phyloP scores from a whole-genome alignment of 2,113 vertebrate genomes.

The Megaceryle torquata region DNA sequence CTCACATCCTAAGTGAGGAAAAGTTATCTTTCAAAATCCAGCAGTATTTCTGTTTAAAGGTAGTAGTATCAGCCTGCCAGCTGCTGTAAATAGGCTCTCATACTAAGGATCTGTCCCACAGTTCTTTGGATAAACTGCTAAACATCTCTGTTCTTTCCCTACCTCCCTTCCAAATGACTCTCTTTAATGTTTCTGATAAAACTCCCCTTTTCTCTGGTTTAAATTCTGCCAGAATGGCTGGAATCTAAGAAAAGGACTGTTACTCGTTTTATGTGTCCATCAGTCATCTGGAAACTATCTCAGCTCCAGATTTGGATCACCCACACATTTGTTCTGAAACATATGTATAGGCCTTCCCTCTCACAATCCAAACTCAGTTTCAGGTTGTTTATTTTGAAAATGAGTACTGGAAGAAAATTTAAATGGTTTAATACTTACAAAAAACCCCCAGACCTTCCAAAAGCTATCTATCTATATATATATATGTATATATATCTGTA shows the following conservation, averaged over 20 bases:
- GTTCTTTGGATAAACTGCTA: background rate
- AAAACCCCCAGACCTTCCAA: background rate
- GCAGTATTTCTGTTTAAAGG: background rate
- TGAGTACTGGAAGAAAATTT: background rate
- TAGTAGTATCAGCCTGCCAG: background rate
- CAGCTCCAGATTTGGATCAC: conserved; percentile 32
- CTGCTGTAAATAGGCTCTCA: background rate
- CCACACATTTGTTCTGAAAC: conserved; percentile 37
- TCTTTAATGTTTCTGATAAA: background rate
- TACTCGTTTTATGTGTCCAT: background rate
- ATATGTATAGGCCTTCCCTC: conserved; percentile 1
- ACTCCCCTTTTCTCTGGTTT: background rate
- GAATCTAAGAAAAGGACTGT: background rate
- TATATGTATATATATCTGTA: background rate
- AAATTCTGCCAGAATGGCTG: background rate
- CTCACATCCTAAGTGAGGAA: background rate
- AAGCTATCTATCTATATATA: background rate
- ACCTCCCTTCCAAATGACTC: background rate
- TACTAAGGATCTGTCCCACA: background rate
- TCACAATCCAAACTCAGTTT: background rate
- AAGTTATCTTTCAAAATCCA: background rate
- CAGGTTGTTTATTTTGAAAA: conserved; percentile 49
- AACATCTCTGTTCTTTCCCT: background rate
- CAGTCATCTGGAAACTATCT: conserved; percentile 9
- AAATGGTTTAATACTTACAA: background rate